Base-by-base conservation (phyloP, 1,140 invertebrate species). In the Hirudo medicinalis region DNA sequence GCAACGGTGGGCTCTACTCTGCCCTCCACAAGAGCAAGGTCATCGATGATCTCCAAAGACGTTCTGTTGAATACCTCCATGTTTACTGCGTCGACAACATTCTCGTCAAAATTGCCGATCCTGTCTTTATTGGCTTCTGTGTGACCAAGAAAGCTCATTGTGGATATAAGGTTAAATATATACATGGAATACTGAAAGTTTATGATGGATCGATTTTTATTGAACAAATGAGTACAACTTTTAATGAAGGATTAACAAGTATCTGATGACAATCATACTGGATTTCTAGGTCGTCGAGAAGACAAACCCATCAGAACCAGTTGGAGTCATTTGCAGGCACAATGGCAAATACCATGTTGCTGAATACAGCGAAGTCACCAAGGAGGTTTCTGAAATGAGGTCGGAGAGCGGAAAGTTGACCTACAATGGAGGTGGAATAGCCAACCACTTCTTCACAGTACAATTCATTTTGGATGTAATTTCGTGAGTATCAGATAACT, bases 51-150 rank as follows among this genome's bases (percentile, higher is more conserved):
- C 90, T 98, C 86, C 80, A 87, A 66, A 83, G 80, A 53, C 84
- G 91, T 73, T 90, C 90, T 9, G 87, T 99, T 20, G 84, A 90
- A 76, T 94, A 94, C 80, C 79, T 99, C 20, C 95, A 99, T 81
- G 93, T 90, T 4, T 96, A 97, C 84, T 96, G 94, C 77, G 96
- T 99, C 17, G 97, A 99, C 81, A 99, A 99, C 82, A 97, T 99
- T 74, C 85, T 99, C 15, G 91, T 96, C 20, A 95, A 95, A 87
- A 92, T 99, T 72, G 95, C 93, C 0, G 97, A 99, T 86, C 97
- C 97, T 0, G 84, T 90, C 17, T 99, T 99, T 79, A 87, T 99
- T 76, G 97, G 96, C 22, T 98, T 93, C 77, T 97, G 94, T 80
- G 85, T 95, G 0, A 85, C 85, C 66, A 91, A 91, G 75, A 86